Conservation (phyloP, 2,113 vertebrate genomes). For the Mus musculus region GRCm39 chr13:19285001-19285500, state of each 20-base stretch:
- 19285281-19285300: neutral
- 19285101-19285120: slow-evolving; percentile 25
- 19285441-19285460: slow-evolving; percentile 29
- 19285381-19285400: neutral
- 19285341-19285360: neutral
- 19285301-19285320: neutral
- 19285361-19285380: neutral
- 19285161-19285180: neutral
- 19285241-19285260: accelerated
- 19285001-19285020: neutral
- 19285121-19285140: neutral
- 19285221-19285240: neutral
- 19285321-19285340: neutral
- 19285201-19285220: neutral
- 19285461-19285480: neutral
- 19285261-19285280: neutral
- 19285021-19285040: neutral
- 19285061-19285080: neutral
- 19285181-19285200: neutral
- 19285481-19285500: neutral
- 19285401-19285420: neutral
- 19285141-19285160: neutral
- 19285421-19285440: neutral
- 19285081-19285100: neutral
- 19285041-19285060: neutral